Base-by-base conservation (phyloP, 1,140 invertebrate species). In the Euura saliciscinereae region DNA sequence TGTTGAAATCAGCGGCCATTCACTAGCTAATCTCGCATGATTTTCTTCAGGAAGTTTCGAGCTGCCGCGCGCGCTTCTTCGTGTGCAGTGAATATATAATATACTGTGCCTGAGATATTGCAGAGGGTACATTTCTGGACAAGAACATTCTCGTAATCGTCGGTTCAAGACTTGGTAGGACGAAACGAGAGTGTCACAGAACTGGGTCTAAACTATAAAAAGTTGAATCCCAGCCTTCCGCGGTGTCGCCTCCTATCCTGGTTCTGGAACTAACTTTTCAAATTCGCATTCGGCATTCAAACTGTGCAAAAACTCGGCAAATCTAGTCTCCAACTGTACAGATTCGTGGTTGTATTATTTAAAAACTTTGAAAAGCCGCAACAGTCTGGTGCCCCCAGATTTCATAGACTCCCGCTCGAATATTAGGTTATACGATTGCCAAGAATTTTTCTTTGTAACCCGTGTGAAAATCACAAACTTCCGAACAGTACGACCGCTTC, bases 381-480 rank as follows among this genome's bases (percentile, higher is more conserved):
- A 59, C 51, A 59, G 51, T 59, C 51, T n/a, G 51, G 8, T 59
- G 10, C 13, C 6, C 13, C 51, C 51, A 59, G 51, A 59, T 59
- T 59, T 59, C 51, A 59, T 6, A 59, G 51, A 59, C 51, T 59
- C 5, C 51, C 51, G 51, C 8, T 8, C 3, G 51, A 59, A 59
- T 59, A 59, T 59, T 59, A 59, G 51, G 51, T 59, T 59, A 59
- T 59, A 59, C 51, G 8, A 11, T 59, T 59, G 51, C 8, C 51
- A 59, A 59, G 51, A 59, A 28, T 59, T 11, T 59, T 59, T 59
- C 51, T 59, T 59, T 59, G 51, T 59, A 59, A 59, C 51, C 13
- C 51, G 51, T 59, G 51, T 59, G 51, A 59, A 59, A 59, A 59
- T 59, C 51, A 59, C 51, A 59, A 59, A 59, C 51, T 11, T 59